Evolutionary conservation across 2,888 invertebrate genomes (phyloP), one percentile per base, ranked within the genome.

Genomic region (Arctia plantaginis): DNA sequence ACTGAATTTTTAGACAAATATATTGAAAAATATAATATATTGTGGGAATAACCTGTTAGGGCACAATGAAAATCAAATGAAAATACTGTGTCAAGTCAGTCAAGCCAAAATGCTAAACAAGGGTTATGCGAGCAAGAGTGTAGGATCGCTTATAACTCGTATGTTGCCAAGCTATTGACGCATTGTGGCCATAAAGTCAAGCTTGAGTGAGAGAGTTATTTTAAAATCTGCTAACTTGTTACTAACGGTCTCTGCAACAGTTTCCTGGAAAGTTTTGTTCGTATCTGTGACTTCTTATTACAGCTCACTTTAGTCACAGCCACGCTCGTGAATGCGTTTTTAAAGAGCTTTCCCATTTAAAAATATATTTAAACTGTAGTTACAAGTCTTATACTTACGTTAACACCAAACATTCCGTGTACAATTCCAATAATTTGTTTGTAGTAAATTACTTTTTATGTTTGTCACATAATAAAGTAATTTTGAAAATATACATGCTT

Each of bases 51-150:
- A 51, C 30, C 1, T 6, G 23, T 68, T 47, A 51, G 12, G 27
- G 20, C 33, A 15, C 23, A 64, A 65, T 33, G 3, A 13, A 65
- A 44, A 51, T 51, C 33, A 15, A 51, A 66, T 44, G 18, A 41
- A 69, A 69, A 62, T 59, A 69, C 10, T 69, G 18, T 35, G 39
- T 39, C 18, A 23, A n/a, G 8, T 33, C 47, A 44, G 47, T 33
- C n/a, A n/a, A 33, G 44, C 47, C 39, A 71, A 70, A 71, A 44
- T 71, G 62, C 44, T 33, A 44, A 71, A 71, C 64, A 71, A 71
- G 62, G 64, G 44, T 33, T 64, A 23, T 33, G 33, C n/a, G 64
- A 64, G 62, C 35, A 64, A 64, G 64, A 35, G 12, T 35, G 59
- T 59, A 47, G 30, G 12, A 44, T 64, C 70, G 30, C 64, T 64